Percentiles rank a stretch among this genome's conserved stretches.
Evolutionary conservation across 2,888 invertebrate species (phyloP).

Genomic region (Drosophila nr. fundita): DNA sequence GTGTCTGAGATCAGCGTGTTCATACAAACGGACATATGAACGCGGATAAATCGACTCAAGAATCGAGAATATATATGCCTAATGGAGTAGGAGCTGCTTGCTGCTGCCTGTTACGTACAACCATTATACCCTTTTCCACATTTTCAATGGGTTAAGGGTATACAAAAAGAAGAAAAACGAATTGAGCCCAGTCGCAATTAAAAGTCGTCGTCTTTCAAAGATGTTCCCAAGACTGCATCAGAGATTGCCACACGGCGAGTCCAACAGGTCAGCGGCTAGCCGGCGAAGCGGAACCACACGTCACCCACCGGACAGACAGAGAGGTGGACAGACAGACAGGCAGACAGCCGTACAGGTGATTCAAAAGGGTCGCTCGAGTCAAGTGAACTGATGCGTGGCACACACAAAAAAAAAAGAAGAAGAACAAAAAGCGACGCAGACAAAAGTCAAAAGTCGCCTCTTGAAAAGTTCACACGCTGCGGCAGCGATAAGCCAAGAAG

Average conservation of each 20-base stretch:
- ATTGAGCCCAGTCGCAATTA: conserved; percentile 72
- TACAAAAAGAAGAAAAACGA: conserved; percentile 15
- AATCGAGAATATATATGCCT: neutral
- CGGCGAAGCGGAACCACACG: conserved; percentile 77
- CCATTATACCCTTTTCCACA: neutral
- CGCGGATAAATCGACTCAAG: no score
- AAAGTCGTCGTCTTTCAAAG: conserved; percentile 57
- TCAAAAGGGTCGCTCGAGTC: conserved; percentile 38
- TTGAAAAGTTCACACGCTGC: conserved; percentile 69
- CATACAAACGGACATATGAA: no score
- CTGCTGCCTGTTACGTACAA: neutral
- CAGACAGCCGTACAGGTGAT: conserved; percentile 36
- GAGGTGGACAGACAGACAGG: conserved; percentile 48
- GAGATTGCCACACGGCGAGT: conserved; percentile 71
- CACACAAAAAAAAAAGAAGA: conserved; percentile 39
- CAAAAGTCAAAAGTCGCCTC: conserved; percentile 14
- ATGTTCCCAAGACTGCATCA: conserved; percentile 70
- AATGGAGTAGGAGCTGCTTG: neutral
- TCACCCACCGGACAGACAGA: conserved; percentile 64
- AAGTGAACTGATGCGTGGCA: conserved; percentile 64
- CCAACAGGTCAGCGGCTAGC: conserved; percentile 51
- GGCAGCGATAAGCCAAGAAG: conserved; percentile 51
- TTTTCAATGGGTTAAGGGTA: neutral
- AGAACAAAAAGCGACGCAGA: conserved; percentile 12
- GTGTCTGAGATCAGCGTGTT: no score